Evolutionary conservation across 2,888 invertebrate species (phyloP).

Genomic region (Sturmia bella): DNA sequence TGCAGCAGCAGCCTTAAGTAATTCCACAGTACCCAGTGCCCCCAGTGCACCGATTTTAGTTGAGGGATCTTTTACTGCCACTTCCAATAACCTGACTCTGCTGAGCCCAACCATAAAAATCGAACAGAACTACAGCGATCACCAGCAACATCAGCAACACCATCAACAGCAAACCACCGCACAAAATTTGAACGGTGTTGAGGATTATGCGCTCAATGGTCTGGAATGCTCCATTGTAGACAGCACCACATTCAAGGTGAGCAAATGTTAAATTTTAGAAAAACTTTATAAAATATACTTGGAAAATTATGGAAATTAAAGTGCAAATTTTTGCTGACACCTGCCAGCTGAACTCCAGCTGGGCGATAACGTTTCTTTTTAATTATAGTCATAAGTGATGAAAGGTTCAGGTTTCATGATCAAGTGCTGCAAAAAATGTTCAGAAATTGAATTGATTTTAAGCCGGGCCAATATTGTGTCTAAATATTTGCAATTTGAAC

Average conservation of each 20-base stretch:
- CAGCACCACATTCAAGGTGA: constrained; percentile 77
- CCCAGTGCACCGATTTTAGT: constrained; percentile 75
- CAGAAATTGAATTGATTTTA: no score
- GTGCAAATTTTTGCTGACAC: no score
- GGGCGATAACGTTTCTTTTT: no score
- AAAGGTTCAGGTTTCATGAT: no score
- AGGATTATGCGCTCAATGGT: constrained; percentile 77
- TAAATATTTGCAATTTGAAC: no score
- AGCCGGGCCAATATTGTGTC: no score
- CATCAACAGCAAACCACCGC: constrained; percentile 10
- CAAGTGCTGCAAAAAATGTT: no score
- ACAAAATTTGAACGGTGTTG: constrained; percentile 72
- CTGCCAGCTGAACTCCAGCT: no score
- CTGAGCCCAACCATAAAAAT: constrained; percentile 77
- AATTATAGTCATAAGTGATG: no score
- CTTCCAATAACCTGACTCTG: constrained; percentile 71
- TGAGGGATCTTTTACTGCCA: constrained; percentile 74
- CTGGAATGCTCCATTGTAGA: constrained; percentile 74
- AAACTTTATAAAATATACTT: no score
- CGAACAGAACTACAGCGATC: constrained; percentile 77
- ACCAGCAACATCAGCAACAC: constrained; percentile 25
- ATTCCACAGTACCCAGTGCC: constrained; percentile 69
- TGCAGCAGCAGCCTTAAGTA: constrained; percentile 56
- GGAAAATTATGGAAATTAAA: no score
- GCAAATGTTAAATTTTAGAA: constrained; percentile 54